Evolutionary conservation across 2,888 invertebrate genomes (phyloP), one percentile per base, ranked within the genome.

Genomic region (Trichopoda pennipes): DNA sequence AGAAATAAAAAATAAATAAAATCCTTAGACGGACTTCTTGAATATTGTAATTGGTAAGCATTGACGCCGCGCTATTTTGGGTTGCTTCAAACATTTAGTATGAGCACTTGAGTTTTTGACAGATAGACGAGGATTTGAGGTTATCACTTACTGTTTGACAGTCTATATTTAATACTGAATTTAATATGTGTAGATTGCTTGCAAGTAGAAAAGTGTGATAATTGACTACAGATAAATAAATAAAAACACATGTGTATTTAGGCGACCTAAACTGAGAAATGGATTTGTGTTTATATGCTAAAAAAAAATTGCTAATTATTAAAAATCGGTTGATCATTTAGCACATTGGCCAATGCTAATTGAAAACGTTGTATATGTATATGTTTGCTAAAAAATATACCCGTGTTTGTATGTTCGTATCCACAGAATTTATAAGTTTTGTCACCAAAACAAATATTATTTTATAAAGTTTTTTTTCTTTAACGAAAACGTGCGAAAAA

Each of bases 301-400:
- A 69, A 72, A 64, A 70, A 74, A 69, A 79, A 42, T 44, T 86
- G 89, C 85, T 86, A 86, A 86, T 84, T 80, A 85, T 84, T 84
- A 80, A 86, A 86, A 85, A 85, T 85, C 90, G 89, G 88, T 88
- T 89, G 89, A 89, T 88, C 87, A 86, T 86, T 89, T 89, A 89
- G 90, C 89, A 85, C 83, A 76, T 82, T 86, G 88, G 85, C 86
- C 88, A 88, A 87, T 89, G 82, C 68, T 81, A 81, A 81, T 81
- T 78, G 51, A 17, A 81, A 44, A 28, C 42, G 69, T 63, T 55
- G 55, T 28, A 49, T 47, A 2, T 6, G 28, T 28, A 28, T 53
- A 55, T 61, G 10, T 47, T 9, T 44, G 51, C 56, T 28, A 47
- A 61, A 28, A 72, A 42, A 51, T 21, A 17, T 17, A 28, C 12